Conservation (phyloP, 2,797 vertebrate species). For the Denticeps clupeoides region DNA sequence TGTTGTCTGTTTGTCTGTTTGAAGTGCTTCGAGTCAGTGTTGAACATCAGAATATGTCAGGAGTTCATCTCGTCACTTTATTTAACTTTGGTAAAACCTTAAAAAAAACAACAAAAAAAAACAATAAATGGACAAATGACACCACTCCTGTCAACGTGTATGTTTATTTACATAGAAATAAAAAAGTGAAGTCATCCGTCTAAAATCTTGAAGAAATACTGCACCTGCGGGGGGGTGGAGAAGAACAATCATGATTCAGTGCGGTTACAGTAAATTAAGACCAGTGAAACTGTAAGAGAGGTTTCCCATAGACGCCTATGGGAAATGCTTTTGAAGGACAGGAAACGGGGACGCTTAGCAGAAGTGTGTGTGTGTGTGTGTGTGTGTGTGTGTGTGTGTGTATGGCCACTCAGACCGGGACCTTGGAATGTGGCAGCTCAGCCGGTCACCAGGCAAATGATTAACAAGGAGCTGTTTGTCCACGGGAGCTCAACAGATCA, state of each 20-base stretch:
- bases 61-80: conserved; percentile 88
- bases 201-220: conserved; percentile 96
- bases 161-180: conserved; percentile 22
- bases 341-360: background rate
- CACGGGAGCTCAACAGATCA: conserved; percentile 46
- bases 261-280: too few relatives aligned
- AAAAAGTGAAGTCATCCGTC: conserved; percentile 56
- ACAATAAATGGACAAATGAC: conserved; percentile 58
- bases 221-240: conserved; percentile 60
- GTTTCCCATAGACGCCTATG: too few relatives aligned
- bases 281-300: too few relatives aligned
- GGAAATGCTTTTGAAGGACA: too few relatives aligned
- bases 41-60: conserved; percentile 86
- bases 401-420: conserved; percentile 24
- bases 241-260: background rate
- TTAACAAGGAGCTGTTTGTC: conserved; percentile 65
- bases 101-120: conserved; percentile 96
- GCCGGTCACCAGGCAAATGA: conserved; percentile 50
- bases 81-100: conserved; percentile 90
- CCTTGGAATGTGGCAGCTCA: conserved; percentile 48
- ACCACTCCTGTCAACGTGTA: conserved; percentile 37
- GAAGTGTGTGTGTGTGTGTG: conserved; percentile 14
- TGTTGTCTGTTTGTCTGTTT: conserved; percentile 83
- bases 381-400: conserved; percentile 22
- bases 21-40: conserved; percentile 82